Evolutionary conservation across 2,888 invertebrate species (phyloP).

Genomic region (Eilema griseolum): DNA sequence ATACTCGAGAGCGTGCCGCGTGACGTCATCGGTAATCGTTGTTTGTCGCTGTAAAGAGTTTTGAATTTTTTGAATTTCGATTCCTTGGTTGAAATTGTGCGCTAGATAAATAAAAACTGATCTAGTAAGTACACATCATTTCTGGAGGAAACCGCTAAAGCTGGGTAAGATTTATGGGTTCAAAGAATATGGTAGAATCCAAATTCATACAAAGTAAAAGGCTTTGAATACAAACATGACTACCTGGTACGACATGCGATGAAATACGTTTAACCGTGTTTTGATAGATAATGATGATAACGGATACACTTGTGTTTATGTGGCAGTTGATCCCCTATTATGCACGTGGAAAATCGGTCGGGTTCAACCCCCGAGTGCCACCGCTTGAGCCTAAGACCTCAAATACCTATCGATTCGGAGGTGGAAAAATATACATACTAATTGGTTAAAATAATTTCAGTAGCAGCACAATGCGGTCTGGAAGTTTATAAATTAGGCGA

Average conservation of each 20-base stretch:
- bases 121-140: not conserved
- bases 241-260: not conserved
- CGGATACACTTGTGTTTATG: too few species aligned
- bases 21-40: conserved; percentile 50
- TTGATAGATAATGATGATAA: too few species aligned
- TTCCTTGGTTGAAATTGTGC: conserved; percentile 8
- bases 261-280: too few species aligned
- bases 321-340: too few species aligned
- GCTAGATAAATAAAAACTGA: not conserved
- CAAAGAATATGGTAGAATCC: not conserved
- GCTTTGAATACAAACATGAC: not conserved
- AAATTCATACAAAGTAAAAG: not conserved
- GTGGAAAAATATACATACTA: too few species aligned
- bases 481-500: too few species aligned
- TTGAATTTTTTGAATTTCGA: conserved; percentile 27
- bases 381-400: too few species aligned
- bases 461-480: too few species aligned
- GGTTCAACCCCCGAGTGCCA: too few species aligned
- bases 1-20: conserved; percentile 35
- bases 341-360: too few species aligned
- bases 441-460: too few species aligned
- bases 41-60: conserved; percentile 33
- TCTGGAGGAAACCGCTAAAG: not conserved
- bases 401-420: too few species aligned
- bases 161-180: not conserved